Evolutionary conservation across 2,888 invertebrate genomes (phyloP).

Genomic region (Drosophila peninsularis): DNA sequence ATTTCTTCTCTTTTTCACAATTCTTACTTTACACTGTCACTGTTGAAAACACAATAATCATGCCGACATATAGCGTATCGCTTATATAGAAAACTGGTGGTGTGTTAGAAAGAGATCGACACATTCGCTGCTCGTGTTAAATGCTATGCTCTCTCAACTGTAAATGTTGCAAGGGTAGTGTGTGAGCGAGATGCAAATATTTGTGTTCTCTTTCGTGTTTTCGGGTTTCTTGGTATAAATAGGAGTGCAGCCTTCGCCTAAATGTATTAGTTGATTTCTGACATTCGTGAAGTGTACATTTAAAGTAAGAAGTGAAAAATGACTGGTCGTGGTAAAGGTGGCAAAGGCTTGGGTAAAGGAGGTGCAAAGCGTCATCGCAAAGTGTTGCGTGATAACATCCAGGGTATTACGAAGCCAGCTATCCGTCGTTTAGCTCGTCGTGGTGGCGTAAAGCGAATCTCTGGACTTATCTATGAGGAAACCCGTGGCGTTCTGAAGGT

Average conservation of each 20-base stretch:
- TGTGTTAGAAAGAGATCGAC: neutral
- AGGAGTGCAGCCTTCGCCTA: neutral
- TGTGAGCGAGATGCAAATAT: neutral
- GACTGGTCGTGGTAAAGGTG: constrained; percentile 93
- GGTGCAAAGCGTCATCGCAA: constrained; percentile 93
- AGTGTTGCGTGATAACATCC: constrained; percentile 91
- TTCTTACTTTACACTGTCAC: no score
- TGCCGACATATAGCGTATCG: neutral
- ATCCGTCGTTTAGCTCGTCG: constrained; percentile 90
- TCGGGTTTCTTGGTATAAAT: constrained; percentile 5
- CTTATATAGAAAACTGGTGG: constrained; percentile 18
- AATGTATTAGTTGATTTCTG: neutral
- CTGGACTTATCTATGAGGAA: constrained; percentile 91
- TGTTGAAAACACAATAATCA: no score
- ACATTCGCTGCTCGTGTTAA: constrained; percentile 13
- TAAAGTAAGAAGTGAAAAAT: constrained; percentile 87
- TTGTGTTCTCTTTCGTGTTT: neutral
- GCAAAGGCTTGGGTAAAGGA: constrained; percentile 91
- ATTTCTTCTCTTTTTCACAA: no score
- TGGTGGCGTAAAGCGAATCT: constrained; percentile 89
- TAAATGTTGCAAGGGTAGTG: neutral
- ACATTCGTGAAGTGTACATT: constrained; percentile 78
- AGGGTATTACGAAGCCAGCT: constrained; percentile 88
- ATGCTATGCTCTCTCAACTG: no score
- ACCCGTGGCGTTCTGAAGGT: constrained; percentile 90